Evolutionary conservation across 2,888 invertebrate species (phyloP), one percentile per base, ranked within the genome.

Genomic region (Chironomus tentans): DNA sequence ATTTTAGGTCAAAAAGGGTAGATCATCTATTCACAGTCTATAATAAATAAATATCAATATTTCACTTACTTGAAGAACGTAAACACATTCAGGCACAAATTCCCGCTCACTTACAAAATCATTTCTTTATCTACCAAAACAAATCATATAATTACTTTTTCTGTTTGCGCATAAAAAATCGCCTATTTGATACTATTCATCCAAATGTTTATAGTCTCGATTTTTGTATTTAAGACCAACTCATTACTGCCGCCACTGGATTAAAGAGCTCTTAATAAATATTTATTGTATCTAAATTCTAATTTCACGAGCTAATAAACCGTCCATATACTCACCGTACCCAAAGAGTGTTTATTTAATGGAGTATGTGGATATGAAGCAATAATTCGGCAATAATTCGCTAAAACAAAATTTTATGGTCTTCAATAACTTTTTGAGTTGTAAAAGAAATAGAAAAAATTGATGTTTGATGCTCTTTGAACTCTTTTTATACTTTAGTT

Each of bases 111-210:
- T 56, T 56, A 56, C 72, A 21, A 22, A 56, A 50, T 72, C 15
- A 21, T 2, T 10, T 70, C 12, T 71, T 71, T 71, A 50, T 71
- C 71, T 71, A 2, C 13, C 24, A 18, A 71, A 71, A 71, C 56
- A 50, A 71, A 71, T 71, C 71, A 50, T 28, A 71, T 71, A 71
- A 71, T 71, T 22, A 71, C 48, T 22, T 24, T 50, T 48, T 24
- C 18, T 7, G 15, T n/a, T n/a, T 50, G 13, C 21, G 65, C 12
- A 48, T 56, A n/a, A 22, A 21, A 56, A 71, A 62, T 72, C 24
- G 22, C 72, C n/a, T n/a, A 4, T 71, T 28, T 22, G 46, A 72
- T 28, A 62, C 56, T 18, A 72, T 72, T 62, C 72, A 61, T 28
- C 71, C 61, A 21, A 50, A n/a, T 2, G 48, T n/a, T 13, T 50